Conservation (phyloP, 2,113 vertebrate species). For the Lynx canadensis region DNA sequence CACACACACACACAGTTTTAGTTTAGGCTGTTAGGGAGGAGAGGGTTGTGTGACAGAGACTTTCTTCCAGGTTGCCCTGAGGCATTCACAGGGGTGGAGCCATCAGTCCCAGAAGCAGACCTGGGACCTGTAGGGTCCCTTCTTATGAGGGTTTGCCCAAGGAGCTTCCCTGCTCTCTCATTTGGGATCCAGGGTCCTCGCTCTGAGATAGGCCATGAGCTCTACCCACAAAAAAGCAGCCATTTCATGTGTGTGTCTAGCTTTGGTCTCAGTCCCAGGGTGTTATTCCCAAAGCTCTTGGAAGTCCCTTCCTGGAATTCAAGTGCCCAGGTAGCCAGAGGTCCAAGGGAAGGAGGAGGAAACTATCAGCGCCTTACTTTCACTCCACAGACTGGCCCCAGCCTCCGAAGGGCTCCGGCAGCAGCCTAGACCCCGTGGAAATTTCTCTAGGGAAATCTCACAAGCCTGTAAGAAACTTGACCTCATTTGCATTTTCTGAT, state of each 20-base stretch:
- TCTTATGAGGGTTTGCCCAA: neutral
- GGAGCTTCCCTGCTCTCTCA: neutral
- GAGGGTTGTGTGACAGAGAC: neutral
- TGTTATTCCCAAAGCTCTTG: neutral
- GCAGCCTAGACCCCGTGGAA: conserved; percentile 75
- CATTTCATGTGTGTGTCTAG: no score
- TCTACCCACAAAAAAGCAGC: neutral
- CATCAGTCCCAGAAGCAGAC: neutral
- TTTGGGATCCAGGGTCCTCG: neutral
- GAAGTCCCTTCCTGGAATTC: conserved; percentile 42
- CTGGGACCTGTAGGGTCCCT: neutral
- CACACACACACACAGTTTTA: neutral
- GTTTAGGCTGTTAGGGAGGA: neutral
- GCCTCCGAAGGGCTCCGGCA: conserved; percentile 73
- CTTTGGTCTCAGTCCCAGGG: neutral
- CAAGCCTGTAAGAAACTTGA: conserved; percentile 84
- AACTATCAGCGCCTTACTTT: neutral
- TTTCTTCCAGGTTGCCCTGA: neutral
- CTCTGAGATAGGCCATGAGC: neutral
- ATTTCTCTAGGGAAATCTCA: conserved; percentile 87
- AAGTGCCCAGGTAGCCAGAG: conserved; percentile 52
- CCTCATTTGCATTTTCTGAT: conserved; percentile 89
- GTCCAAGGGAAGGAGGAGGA: neutral
- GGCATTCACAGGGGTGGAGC: neutral
- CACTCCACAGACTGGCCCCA: conserved; percentile 60